A percentile compares a stretch with the other conserved stretches of the same genome.
These are phyloP conservation scores for Mesochorus sp. DNA, from an alignment of 2,888 invertebrate genomes.

Conservation along the genomic window DNA sequence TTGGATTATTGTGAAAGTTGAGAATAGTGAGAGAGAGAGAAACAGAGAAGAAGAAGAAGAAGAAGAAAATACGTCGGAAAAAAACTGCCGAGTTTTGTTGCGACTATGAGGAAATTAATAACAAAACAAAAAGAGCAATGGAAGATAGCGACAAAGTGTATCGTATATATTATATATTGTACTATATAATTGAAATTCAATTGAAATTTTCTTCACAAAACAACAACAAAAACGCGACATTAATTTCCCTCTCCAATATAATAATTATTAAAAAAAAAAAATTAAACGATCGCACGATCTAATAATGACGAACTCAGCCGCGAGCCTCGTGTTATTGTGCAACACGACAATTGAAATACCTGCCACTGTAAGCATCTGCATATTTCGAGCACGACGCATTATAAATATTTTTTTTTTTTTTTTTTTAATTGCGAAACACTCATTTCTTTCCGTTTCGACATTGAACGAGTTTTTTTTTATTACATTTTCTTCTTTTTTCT, in stretches of 20 bases:
- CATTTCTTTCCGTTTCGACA: neutral
- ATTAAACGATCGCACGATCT: too few relatives aligned
- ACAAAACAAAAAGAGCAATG: neutral
- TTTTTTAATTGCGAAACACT: neutral
- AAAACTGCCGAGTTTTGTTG: slow-evolving; percentile 32
- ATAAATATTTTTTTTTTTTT: neutral
- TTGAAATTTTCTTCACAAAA: slow-evolving; percentile 57
- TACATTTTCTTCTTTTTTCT: too few relatives aligned
- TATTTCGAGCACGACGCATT: neutral
- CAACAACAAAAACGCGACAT: too few relatives aligned
- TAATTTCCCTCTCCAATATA: too few relatives aligned
- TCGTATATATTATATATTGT: slow-evolving; percentile 44
- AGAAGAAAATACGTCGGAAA: neutral
- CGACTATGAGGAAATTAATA: slow-evolving; percentile 21
- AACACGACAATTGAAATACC: slow-evolving; percentile 11
- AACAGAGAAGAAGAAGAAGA: too few relatives aligned
- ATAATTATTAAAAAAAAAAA: too few relatives aligned
- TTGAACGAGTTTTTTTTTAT: neutral
- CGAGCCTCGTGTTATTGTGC: neutral
- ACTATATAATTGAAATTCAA: slow-evolving; percentile 34
- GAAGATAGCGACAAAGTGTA: slow-evolving; percentile 54
- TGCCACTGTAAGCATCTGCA: neutral
- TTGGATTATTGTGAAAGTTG: slow-evolving; percentile 22
- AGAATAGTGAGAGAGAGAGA: neutral
- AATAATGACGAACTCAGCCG: too few relatives aligned